Evolutionary conservation across 1,140 invertebrate genomes (phyloP), one percentile per base, ranked within the genome.

Genomic region (Temnothorax curvispinosus): DNA sequence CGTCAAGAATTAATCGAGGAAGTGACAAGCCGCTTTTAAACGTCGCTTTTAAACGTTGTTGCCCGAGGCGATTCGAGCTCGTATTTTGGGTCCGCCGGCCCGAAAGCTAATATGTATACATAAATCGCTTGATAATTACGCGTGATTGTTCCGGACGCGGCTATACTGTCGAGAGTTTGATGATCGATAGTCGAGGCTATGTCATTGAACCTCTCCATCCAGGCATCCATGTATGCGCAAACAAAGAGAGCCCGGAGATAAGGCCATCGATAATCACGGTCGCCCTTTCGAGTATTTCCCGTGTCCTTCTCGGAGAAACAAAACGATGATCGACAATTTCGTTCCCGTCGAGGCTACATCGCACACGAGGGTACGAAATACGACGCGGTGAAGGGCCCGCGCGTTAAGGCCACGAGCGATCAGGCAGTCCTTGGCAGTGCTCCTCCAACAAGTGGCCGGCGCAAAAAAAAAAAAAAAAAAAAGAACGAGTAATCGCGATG

Each of bases 361-460:
- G 60, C 50, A 41, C 35, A 11, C 21, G 65, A 11, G 35, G 50
- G 32, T 85, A 67, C 15, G 50, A 85, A 27, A 62, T 54, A 60
- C 54, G 15, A 9, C 8, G 65, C 32, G 41, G 71, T 60, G 86
- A 75, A 82, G 41, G 80, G 80, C 41, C 69, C 52, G 76, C 56
- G 56, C 27, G 58, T 21, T 69, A n/a, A 76, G 75, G 75, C 75
- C 58, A 9, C 41, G 58, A 50, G 64, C 77, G 75, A 64, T 64
- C 27, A 65, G 41, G 69, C 32, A 84, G 80, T 84, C 80, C 69
- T 84, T 84, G 80, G 41, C 80, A 84, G 80, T 84, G 80, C 41
- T 82, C 67, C 41, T 82, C n/a, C 47, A 41, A 18, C 54, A 38
- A 58, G 47, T 15, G 2, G 13, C 21, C 52, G 58, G 47, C 65